Evolutionary conservation across 2,888 invertebrate genomes (phyloP), one percentile per base, ranked within the genome.

Genomic region (Chromoteleia sp.): DNA sequence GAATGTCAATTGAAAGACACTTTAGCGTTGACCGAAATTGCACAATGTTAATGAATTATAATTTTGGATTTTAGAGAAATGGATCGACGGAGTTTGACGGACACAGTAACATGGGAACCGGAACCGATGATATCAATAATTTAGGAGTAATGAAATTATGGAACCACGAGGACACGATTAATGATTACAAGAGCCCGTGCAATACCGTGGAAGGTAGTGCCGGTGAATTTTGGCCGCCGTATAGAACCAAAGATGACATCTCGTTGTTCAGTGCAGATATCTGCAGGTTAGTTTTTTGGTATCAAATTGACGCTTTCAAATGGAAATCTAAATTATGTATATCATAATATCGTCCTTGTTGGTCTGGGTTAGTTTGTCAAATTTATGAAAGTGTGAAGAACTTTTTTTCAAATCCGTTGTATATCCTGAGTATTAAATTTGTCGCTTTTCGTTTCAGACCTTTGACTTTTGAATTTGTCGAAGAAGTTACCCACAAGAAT

Each of bases 181-280:
- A 93, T 83, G 89, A 93, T 87, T 93, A 92, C 85, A 89, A 89
- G 0, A 93, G 93, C 0, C 89, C 93, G 14, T 96, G 96, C 88
- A 94, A 94, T 41, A 87, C 89, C 87, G 92, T 97, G 0, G 92
- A 93, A 71, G 96, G 96, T 19, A 96, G 96, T 15, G 95, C 95
- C 0, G 97, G 97, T 0, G 97, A 97, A 92, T 95, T 97, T 88
- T 95, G 95, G 90, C 94, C 95, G 0, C 95, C 95, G 0, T 93
- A 94, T 85, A 91, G 95, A 81, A 93, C 92, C 0, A 94, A 94
- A 80, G 92, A 93, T 0, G 93, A 92, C 19, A 92, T 96, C n/a
- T 91, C 92, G 29, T 92, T 97, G 86, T 97, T 96, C 90, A 93
- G 95, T 70, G 93, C 96, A 0, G 97, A 97, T 88, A 92, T 97